Percentiles rank a stretch among this genome's conserved stretches.
These are phyloP conservation scores for Apodemia duryi DNA, from an alignment of 2,888 invertebrate species.

Conservation along the genomic window DNA sequence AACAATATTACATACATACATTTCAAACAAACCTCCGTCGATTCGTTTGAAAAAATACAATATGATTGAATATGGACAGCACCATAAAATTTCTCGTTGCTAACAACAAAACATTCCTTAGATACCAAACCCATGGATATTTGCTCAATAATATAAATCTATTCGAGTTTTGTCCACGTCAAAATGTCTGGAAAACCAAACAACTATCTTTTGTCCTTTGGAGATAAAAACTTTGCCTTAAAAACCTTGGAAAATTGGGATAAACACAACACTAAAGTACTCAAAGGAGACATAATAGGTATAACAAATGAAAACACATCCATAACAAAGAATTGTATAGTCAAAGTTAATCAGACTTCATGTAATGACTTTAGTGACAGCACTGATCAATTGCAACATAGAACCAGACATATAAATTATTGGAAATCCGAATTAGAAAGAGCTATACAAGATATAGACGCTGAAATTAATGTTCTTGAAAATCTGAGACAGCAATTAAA, in stretches of 20 bases:
- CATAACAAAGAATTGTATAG: conserved; percentile 64
- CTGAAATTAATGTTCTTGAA: conserved; percentile 58
- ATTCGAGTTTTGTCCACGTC: background rate
- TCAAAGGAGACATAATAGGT: conserved; percentile 65
- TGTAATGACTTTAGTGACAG: conserved; percentile 62
- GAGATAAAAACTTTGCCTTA: conserved; percentile 51
- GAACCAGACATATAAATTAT: conserved; percentile 65
- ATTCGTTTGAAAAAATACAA: too few species aligned
- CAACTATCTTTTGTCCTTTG: conserved; percentile 59
- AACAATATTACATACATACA: too few species aligned
- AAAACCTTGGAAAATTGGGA: conserved; percentile 59
- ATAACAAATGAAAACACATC: conserved; percentile 64
- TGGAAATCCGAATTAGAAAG: conserved; percentile 68
- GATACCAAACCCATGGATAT: conserved; percentile 1
- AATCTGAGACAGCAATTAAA: conserved; percentile 65
- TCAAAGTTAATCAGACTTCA: conserved; percentile 67
- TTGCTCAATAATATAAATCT: conserved; percentile 1
- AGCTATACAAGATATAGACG: conserved; percentile 64
- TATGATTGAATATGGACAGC: too few species aligned
- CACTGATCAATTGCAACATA: conserved; percentile 60
- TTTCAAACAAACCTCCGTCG: too few species aligned
- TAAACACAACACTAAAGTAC: conserved; percentile 53
- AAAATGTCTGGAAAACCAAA: conserved; percentile 52
- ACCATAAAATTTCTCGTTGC: background rate
- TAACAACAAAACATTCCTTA: background rate